These are phyloP conservation scores for Pteruthius melanotis DNA, from an alignment of 2,113 vertebrate species.

Conservation along the genomic window DNA sequence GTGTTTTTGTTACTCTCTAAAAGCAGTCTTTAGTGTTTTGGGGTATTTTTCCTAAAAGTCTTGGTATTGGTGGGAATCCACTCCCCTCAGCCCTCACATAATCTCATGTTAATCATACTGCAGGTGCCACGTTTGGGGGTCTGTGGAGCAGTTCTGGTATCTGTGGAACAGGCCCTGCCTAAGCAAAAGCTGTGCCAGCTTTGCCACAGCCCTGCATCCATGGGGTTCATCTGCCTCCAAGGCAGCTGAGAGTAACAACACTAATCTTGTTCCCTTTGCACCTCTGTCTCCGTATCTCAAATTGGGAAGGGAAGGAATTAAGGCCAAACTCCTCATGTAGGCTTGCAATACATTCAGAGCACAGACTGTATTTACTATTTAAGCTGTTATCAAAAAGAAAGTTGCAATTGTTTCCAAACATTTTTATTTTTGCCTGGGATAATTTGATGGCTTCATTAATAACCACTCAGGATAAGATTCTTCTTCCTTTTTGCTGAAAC, in stretches of 20 bases:
- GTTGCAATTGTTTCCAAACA: not conserved
- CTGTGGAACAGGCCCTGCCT: not conserved
- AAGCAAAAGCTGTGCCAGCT: not conserved
- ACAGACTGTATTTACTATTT: not conserved
- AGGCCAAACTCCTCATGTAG: not conserved
- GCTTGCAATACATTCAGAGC: not conserved
- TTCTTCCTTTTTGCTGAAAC: not conserved
- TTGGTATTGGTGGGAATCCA: not conserved
- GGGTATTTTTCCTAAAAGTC: not conserved
- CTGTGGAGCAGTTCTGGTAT: not conserved
- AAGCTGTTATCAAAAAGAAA: not conserved
- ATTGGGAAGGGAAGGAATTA: not conserved
- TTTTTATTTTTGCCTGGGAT: not conserved
- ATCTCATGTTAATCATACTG: not conserved
- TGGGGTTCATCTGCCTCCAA: not conserved
- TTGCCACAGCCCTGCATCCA: accelerated
- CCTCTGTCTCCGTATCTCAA: not conserved
- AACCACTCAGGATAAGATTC: not conserved
- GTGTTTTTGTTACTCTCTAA: not conserved
- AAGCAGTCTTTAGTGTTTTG: not conserved
- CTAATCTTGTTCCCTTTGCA: not conserved
- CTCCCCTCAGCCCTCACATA: not conserved
- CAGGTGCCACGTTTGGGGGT: not conserved
- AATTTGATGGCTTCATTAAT: not conserved
- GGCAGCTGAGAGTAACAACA: not conserved